These are phyloP conservation scores for Leptinotarsa lineolata DNA, from an alignment of 1,140 invertebrate genomes.

Conservation along the genomic window DNA sequence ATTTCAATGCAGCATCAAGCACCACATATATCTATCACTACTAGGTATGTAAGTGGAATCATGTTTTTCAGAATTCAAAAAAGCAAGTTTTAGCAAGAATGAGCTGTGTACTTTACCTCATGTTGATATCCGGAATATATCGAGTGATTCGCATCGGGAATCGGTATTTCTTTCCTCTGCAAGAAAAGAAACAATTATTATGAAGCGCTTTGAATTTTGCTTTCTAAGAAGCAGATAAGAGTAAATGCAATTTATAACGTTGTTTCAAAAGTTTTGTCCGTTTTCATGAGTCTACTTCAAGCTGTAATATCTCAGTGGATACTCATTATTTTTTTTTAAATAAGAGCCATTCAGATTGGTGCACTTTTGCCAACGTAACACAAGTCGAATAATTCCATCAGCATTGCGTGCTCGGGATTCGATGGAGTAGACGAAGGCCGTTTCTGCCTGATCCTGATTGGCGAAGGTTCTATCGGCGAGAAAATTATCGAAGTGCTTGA, in stretches of 20 bases:
- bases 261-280: background rate
- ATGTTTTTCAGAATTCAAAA: background rate
- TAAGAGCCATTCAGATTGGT: no score
- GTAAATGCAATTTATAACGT: background rate
- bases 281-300: no score
- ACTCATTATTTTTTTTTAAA: no score
- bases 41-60: background rate
- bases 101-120: constrained; percentile 52
- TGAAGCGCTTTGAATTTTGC: background rate
- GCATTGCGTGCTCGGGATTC: no score
- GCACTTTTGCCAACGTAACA: no score
- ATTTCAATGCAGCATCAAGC: constrained; percentile 45
- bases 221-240: no score
- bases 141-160: constrained; percentile 54
- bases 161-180: constrained; percentile 54
- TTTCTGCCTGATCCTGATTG: no score
- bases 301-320: no score
- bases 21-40: constrained; percentile 56
- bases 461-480: no score
- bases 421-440: no score
- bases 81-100: constrained; percentile 19
- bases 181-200: constrained; percentile 30
- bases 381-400: no score
- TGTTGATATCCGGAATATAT: constrained; percentile 52
- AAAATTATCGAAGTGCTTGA: no score